Evolutionary conservation across 2,888 invertebrate genomes (phyloP), one percentile per base, ranked within the genome.

Genomic region (Caenorhabditis sp.): DNA sequence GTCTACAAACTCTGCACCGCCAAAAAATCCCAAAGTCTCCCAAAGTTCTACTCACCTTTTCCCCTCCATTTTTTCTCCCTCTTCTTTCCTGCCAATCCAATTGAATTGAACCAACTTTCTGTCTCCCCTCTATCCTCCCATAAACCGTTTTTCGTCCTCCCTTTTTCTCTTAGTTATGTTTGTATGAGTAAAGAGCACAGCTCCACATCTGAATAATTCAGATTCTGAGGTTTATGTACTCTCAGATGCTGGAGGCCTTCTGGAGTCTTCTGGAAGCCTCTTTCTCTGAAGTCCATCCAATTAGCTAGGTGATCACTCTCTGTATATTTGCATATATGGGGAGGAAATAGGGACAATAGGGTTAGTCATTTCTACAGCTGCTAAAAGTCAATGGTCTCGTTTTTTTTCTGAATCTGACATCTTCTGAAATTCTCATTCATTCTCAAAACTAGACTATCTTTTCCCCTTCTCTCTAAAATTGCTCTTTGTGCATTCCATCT

Each of bases 41-140:
- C 16, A 26, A 38, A 38, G 38, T 44, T 44, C 26, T 24, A 44
- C 19, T 22, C 44, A 24, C 22, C 35, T 14, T 7, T 51, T 16
- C 26, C 63, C 54, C 22, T 38, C 16, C 24, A 38, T 41, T 51
- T 35, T 22, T 51, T 19, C 16, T 28, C 10, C 28, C 28, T 44
- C 35, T 35, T 49, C 51, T 31, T 44, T 66, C 22, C 66, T 41
- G n/a, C 35, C 74, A 74, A 74, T 64, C 49, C 64, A 74, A 74
- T 74, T 74, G 74, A 74, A 74, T 74, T 64, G 63, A 64, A 41
- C 54, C 63, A 51, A 59, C 35, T 66, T 51, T 49, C 19, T 61
- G 2, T 19, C 64, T 47, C 19, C 47, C 24, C 19, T 14, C 16
- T 31, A n/a, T 22, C 19, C 47, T 19, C 58, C 64, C 64, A 54